Evolutionary conservation across 2,113 vertebrate species (phyloP), one percentile per base, ranked within the genome.

Genomic region (Protobothrops mucrosquamatus): DNA sequence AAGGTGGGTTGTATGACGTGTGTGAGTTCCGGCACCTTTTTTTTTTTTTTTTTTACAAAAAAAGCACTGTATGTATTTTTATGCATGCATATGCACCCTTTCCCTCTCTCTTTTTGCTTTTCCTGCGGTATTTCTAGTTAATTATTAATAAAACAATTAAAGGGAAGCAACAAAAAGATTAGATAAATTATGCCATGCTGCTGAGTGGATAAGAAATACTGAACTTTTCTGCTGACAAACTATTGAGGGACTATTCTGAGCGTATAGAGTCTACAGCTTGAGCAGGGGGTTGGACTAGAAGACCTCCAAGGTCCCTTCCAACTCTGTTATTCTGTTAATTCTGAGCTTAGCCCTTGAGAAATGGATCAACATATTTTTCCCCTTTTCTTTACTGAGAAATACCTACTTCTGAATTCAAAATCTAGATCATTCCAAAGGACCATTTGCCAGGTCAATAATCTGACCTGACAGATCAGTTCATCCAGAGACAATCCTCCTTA

Each of bases 401-500:
- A 34, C 69, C 34, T 81, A 81, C 34, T 81, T 81, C 39, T 81
- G 74, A 81, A 43, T 59, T 59, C 39, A 15, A 88, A 11, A 86
- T 94, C 91, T 92, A 87, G 61, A 57, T 94, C 92, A 88, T 93
- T 81, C 64, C 1, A 46, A 94, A 12, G 52, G 48, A 61, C 46
- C 48, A 85, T 74, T 24, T 51, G 20, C 57, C 91, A 92, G 92
- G 61, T n/a, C 29, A 93, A 81, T 87, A 92, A n/a, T 1, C 91
- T 1, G 7, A 87, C 91, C 22, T 91, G 92, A 59, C 89, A 93
- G 22, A 95, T 52, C 24, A 8, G 55, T 46, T 61, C 88, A 29
- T 54, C 14, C 51, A 88, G 51, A 88, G 51, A 34, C 87, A 55
- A 54, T 20, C 26, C 7, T 29, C 29, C n/a, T 55, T 34, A 55